Evolutionary conservation across 2,797 vertebrate genomes (phyloP), one percentile per base, ranked within the genome.

Genomic region (Poecilia gillii): DNA sequence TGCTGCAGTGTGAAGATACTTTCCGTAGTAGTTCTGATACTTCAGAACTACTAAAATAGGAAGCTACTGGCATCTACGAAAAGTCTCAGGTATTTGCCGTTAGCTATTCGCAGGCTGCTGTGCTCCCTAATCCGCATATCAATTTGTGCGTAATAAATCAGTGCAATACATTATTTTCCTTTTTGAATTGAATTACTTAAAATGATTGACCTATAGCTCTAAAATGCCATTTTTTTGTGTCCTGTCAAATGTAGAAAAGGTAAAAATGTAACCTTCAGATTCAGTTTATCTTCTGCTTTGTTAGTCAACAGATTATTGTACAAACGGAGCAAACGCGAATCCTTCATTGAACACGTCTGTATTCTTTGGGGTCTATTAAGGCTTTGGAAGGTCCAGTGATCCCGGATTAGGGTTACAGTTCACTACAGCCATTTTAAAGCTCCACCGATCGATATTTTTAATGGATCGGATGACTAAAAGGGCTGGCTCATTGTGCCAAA

Each of bases 391-490:
- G 73, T 72, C 57, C 62, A 57, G 55, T 39, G 84, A 73, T 77
- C 66, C 53, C 39, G 8, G 77, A 45, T 68, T 85, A 79, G 57
- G 64, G 20, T 90, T 88, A 85, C 90, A 79, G n/a, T 57, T 83
- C 31, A 81, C 73, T 57, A 36, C 68, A 43, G 59, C 62, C 80
- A 55, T 78, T 85, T 85, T 77, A 79, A 88, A 74, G 72, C 76
- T 74, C 59, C n/a, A 51, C 11, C 36, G 75, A 91, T 91, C 86
- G 49, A 90, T 92, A 86, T 31, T 76, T 79, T 81, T 57, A 72
- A 75, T 74, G 76, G 87, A 85, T 91, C 87, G 68, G 74, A 80
- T 89, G 47, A 78, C 84, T 73, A 33, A 79, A 81, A 20, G 18
- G n/a, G 64, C 43, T 72, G 45, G 72, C 62, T 81, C 31, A 18